Percentiles rank a stretch among this genome's conserved stretches.
phyloP scores from a whole-genome alignment of 2,888 invertebrate genomes.

The Hemithea aestivaria region DNA sequence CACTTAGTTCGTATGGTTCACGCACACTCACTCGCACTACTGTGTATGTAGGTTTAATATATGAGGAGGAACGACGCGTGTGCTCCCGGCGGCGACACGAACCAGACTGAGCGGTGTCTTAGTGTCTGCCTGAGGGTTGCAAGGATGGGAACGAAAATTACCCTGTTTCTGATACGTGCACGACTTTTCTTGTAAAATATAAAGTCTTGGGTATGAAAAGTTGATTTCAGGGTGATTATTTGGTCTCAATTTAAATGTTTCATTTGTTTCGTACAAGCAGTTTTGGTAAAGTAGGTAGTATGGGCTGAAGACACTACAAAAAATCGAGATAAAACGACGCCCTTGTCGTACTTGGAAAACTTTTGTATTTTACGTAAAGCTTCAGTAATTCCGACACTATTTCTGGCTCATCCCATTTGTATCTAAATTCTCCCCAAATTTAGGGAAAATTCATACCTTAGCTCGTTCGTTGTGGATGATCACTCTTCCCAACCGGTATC shows the following conservation, averaged over 20 bases:
- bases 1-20: slow-evolving; percentile 51
- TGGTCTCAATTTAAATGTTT: too few relatives aligned
- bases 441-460: slow-evolving; percentile 35
- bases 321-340: too few relatives aligned
- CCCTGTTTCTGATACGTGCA: slow-evolving; percentile 17
- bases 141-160: slow-evolving; percentile 38
- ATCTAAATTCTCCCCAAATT: slow-evolving; percentile 22
- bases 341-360: too few relatives aligned
- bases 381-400: too few relatives aligned
- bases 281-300: too few relatives aligned
- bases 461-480: slow-evolving; percentile 56
- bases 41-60: slow-evolving; percentile 41
- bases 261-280: too few relatives aligned
- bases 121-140: slow-evolving; percentile 56
- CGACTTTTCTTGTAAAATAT: too few relatives aligned
- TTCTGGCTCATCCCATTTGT: too few relatives aligned
- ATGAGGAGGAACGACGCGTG: slow-evolving; percentile 32
- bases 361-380: too few relatives aligned
- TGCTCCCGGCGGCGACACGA: slow-evolving; percentile 46
- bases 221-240: too few relatives aligned
- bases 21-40: slow-evolving; percentile 65
- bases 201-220: too few relatives aligned
- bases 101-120: slow-evolving; percentile 56
- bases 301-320: too few relatives aligned
- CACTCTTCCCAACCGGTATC: slow-evolving; percentile 64